phyloP scores from a whole-genome alignment of 1,140 invertebrate species.

The Bombus waltoni region DNA sequence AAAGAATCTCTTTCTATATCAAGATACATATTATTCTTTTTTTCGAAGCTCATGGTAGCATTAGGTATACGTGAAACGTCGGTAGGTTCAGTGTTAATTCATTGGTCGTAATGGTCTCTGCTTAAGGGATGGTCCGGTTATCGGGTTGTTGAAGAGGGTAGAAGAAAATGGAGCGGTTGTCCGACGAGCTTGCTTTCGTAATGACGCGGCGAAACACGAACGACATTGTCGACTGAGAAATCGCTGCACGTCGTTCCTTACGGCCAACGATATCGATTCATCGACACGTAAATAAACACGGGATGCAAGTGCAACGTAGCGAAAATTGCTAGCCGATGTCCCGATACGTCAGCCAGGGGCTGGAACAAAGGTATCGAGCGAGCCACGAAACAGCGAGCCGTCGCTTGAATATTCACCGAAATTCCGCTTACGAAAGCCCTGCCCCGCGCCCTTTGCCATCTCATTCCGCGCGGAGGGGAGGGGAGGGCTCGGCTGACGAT shows the following conservation, averaged over 20 bases:
- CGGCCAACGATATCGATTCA: neutral
- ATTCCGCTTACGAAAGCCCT: slow-evolving; percentile 11
- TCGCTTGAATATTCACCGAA: slow-evolving; percentile 42
- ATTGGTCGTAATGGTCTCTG: too few relatives aligned
- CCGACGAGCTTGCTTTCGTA: too few relatives aligned
- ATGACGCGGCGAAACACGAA: too few relatives aligned
- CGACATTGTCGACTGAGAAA: neutral
- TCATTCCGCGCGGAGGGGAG: too few relatives aligned
- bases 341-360: neutral
- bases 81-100: too few relatives aligned
- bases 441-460: neutral
- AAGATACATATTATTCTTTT: too few relatives aligned
- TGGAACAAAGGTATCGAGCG: slow-evolving; percentile 32
- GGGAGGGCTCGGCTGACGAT: neutral
- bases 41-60: too few relatives aligned
- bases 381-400: slow-evolving; percentile 2
- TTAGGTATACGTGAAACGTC: too few relatives aligned
- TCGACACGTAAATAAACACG: slow-evolving; percentile 9
- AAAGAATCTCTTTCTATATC: too few relatives aligned
- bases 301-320: neutral
- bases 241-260: neutral
- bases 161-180: too few relatives aligned
- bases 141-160: too few relatives aligned
- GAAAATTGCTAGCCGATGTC: slow-evolving; percentile 26
- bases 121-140: too few relatives aligned